These are phyloP conservation scores for Esox niger DNA, from an alignment of 2,113 vertebrate species.

Conservation along the genomic window DNA sequence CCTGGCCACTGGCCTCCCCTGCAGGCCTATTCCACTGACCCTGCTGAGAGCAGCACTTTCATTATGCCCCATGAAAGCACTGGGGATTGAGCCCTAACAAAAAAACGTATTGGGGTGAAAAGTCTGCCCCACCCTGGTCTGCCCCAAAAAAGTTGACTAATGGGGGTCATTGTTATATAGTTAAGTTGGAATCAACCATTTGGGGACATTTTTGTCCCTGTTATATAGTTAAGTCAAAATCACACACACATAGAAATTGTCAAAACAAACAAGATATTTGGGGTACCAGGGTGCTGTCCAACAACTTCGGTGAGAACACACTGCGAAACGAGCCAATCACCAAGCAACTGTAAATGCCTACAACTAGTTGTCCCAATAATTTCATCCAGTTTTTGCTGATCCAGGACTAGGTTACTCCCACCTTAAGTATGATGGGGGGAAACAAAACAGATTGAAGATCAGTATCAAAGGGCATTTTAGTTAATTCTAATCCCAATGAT, in stretches of 20 bases:
- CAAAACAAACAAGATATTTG: too few species aligned
- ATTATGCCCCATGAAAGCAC: conserved; percentile 81
- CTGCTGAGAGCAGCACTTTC: conserved; percentile 87
- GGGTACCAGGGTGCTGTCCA: too few species aligned
- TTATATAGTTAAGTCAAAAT: background rate
- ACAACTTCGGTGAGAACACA: background rate
- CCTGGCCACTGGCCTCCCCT: conserved; percentile 68
- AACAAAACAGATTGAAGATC: too few species aligned
- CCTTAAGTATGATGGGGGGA: too few species aligned
- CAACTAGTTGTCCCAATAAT: background rate
- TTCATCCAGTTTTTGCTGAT: too few species aligned
- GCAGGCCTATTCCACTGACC: conserved; percentile 47
- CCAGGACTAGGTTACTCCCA: too few species aligned
- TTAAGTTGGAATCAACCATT: too few species aligned
- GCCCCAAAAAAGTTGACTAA: too few species aligned
- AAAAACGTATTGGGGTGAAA: conserved; percentile 71
- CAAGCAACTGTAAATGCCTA: background rate
- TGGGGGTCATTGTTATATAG: too few species aligned
- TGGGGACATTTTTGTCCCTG: too few species aligned
- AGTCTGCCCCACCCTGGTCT: background rate
- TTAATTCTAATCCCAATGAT: too few species aligned
- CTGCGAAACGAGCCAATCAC: background rate
- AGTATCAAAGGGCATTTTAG: too few species aligned
- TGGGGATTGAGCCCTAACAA: conserved; percentile 84
- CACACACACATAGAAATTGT: background rate